These are phyloP conservation scores for Erebia palarica DNA, from an alignment of 2,888 invertebrate species.

Conservation along the genomic window DNA sequence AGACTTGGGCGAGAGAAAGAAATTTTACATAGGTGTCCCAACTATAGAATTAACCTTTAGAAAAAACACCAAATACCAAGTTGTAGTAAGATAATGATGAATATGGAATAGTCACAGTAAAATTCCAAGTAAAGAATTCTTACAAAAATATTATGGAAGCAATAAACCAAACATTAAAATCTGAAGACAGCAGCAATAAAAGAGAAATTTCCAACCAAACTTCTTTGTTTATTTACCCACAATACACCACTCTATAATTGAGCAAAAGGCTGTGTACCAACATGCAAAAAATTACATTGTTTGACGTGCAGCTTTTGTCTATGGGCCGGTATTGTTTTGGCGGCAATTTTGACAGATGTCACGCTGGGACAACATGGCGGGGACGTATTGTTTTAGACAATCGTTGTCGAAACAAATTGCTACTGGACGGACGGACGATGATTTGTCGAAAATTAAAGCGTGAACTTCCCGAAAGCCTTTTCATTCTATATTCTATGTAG, in stretches of 20 bases:
- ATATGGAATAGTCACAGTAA: neutral
- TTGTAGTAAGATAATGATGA: neutral
- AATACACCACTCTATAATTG: slow-evolving; percentile 74
- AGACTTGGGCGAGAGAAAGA: no score
- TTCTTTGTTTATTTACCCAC: slow-evolving; percentile 53
- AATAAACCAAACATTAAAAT: slow-evolving; percentile 58
- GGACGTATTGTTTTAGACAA: slow-evolving; percentile 48
- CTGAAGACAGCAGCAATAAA: slow-evolving; percentile 54
- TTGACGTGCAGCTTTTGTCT: slow-evolving; percentile 44
- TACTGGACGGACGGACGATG: slow-evolving; percentile 60
- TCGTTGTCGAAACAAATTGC: slow-evolving; percentile 58
- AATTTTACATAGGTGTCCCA: no score
- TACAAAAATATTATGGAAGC: slow-evolving; percentile 64
- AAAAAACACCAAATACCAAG: neutral
- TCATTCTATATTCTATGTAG: neutral
- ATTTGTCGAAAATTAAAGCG: slow-evolving; percentile 68
- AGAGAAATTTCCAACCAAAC: slow-evolving; percentile 61
- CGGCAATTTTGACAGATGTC: slow-evolving; percentile 69
- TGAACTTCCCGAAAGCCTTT: slow-evolving; percentile 41
- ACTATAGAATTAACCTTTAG: no score
- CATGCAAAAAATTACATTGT: slow-evolving; percentile 54
- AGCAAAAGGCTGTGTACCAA: slow-evolving; percentile 73
- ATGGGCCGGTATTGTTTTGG: slow-evolving; percentile 59
- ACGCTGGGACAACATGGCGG: slow-evolving; percentile 60
- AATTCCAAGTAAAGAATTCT: slow-evolving; percentile 45